phyloP scores from a whole-genome alignment of 2,888 invertebrate genomes.

The Campopleginae sp. region DNA sequence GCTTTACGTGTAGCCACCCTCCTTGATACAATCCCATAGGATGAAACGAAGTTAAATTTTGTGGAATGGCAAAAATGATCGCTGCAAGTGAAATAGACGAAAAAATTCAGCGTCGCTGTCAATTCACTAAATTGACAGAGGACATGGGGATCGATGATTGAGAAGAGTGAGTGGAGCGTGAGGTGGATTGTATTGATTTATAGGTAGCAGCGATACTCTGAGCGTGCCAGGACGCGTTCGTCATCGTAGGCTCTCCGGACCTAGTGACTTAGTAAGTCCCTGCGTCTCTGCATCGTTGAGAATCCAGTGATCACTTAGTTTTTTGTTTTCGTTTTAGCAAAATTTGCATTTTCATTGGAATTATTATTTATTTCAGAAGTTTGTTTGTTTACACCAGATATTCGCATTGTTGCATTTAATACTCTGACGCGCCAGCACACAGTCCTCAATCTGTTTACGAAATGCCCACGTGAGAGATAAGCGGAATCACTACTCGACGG shows the following conservation, averaged over 20 bases:
- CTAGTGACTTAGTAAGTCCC: conserved; percentile 83
- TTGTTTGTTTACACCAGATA: conserved; percentile 13
- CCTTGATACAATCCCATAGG: neutral
- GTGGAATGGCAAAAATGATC: too few species aligned
- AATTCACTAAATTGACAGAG: neutral
- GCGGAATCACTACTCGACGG: conserved; percentile 59
- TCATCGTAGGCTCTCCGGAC: conserved; percentile 82
- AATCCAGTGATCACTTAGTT: conserved; percentile 22
- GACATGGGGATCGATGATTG: conserved; percentile 17
- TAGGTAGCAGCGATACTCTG: conserved; percentile 82
- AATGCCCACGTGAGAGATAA: conserved; percentile 66
- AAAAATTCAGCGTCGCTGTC: neutral
- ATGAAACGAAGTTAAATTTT: neutral
- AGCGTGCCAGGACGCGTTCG: conserved; percentile 78
- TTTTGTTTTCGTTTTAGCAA: conserved; percentile 38
- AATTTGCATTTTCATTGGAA: conserved; percentile 28
- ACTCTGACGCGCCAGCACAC: neutral
- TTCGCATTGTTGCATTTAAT: neutral
- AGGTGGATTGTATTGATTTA: conserved; percentile 75
- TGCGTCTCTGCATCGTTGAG: conserved; percentile 65
- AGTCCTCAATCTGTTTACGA: conserved; percentile 57
- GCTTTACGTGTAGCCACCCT: too few species aligned
- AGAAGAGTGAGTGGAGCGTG: conserved; percentile 15
- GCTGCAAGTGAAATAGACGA: neutral
- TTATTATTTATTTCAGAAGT: neutral